Evolutionary conservation across 1,140 invertebrate species (phyloP).

Genomic region (Drosophila paulistorum): DNA sequence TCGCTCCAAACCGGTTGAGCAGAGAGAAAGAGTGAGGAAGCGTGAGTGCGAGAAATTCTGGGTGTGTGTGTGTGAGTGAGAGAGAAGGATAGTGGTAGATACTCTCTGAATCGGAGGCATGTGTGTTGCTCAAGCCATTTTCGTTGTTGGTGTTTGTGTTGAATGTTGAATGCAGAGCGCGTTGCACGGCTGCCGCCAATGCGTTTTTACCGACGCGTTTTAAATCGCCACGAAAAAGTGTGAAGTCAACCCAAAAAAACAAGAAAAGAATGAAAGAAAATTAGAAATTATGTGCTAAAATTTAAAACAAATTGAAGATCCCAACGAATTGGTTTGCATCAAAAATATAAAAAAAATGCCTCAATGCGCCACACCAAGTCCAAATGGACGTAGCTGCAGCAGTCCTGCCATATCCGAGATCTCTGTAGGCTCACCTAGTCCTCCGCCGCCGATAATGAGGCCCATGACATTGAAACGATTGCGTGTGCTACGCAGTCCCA

Average conservation of each 20-base stretch:
- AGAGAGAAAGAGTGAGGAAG: constrained; percentile 9
- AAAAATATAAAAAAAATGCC: constrained; percentile 44
- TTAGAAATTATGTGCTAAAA: constrained; percentile 20
- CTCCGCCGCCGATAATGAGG: constrained; percentile 48
- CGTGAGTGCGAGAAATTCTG: constrained; percentile 3
- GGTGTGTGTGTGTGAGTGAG: background rate
- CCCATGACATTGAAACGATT: constrained; percentile 86
- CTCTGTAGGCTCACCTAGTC: constrained; percentile 78
- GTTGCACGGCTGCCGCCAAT: constrained; percentile 43
- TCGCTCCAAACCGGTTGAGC: constrained; percentile 49
- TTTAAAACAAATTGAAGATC: background rate
- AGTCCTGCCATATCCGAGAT: constrained; percentile 80
- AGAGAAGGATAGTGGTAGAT: constrained; percentile 16
- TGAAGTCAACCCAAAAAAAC: background rate
- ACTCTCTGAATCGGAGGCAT: constrained; percentile 4
- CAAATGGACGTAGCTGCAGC: constrained; percentile 46
- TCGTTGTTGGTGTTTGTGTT: constrained; percentile 71
- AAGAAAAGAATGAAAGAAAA: constrained; percentile 11
- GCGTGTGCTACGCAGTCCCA: constrained; percentile 64
- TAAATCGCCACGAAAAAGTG: constrained; percentile 33
- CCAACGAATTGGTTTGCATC: background rate
- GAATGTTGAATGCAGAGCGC: constrained; percentile 68
- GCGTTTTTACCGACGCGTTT: constrained; percentile 74
- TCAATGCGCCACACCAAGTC: constrained; percentile 65
- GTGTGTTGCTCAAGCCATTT: constrained; percentile 39